Conservation (phyloP, 2,113 vertebrate genomes). For the Platysteira castanea region DNA sequence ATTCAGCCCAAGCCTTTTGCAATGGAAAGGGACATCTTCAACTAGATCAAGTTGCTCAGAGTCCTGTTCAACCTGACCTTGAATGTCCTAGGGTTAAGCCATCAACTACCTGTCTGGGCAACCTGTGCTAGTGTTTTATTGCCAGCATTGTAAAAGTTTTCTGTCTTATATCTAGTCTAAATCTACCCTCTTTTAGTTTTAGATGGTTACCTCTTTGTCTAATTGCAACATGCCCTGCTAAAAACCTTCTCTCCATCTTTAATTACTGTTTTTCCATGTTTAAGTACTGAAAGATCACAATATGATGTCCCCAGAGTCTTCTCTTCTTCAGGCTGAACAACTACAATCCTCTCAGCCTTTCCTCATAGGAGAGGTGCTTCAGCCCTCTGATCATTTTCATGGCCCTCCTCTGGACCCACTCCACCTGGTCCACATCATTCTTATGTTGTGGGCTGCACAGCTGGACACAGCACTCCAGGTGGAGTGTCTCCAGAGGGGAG, state of each 20-base stretch:
- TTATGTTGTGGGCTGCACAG: rapidly evolving
- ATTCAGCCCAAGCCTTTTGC: not conserved
- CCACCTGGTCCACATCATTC: not conserved
- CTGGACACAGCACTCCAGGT: rapidly evolving
- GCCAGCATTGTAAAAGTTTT: not conserved
- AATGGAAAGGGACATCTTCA: not conserved
- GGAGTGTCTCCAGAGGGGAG: not conserved
- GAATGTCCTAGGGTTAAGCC: not conserved
- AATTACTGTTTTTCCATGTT: not conserved
- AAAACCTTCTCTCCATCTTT: not conserved
- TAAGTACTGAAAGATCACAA: not conserved
- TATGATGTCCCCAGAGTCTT: not conserved
- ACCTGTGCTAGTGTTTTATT: not conserved
- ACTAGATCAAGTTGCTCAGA: not conserved
- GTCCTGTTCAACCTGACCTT: not conserved
- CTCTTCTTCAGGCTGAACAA: not conserved
- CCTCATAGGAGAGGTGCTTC: not conserved
- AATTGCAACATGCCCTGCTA: too few species aligned
- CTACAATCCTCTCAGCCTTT: not conserved
- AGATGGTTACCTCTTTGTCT: not conserved
- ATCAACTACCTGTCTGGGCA: not conserved
- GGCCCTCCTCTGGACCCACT: not conserved
- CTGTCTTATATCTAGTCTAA: not conserved
- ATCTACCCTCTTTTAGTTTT: not conserved
- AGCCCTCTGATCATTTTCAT: rapidly evolving